Evolutionary conservation across 2,888 invertebrate species (phyloP).

Genomic region (Hyles lineata): DNA sequence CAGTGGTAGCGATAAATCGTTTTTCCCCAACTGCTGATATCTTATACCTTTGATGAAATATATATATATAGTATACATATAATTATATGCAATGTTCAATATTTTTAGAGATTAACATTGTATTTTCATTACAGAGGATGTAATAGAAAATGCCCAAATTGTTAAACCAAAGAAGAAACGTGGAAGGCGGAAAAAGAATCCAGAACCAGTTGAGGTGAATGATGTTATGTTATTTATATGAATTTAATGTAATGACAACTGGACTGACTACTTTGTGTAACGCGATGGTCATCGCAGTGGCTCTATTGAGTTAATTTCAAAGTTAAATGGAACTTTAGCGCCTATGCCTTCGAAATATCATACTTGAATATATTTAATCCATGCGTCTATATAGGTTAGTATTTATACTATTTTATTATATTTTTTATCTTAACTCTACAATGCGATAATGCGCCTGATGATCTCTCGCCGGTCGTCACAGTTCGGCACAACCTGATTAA

Average conservation of each 20-base stretch:
- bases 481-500: no score
- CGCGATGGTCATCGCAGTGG: not conserved
- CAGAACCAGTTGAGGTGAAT: conserved; percentile 69
- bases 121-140: conserved; percentile 62
- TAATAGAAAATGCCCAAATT: conserved; percentile 66
- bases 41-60: no score
- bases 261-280: not conserved
- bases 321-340: no score
- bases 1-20: no score
- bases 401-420: not conserved
- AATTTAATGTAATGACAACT: not conserved
- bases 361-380: not conserved
- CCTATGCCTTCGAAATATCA: not conserved
- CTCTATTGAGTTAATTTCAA: not conserved
- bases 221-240: not conserved
- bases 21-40: no score
- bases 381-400: not conserved
- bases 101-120: not conserved
- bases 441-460: no score
- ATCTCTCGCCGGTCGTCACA: no score
- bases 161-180: conserved; percentile 79
- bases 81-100: not conserved
- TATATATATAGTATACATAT: no score
- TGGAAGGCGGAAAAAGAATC: conserved; percentile 76
- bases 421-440: no score